Evolutionary conservation across 2,888 invertebrate species (phyloP).

Genomic region (Alentia gelatinosa): DNA sequence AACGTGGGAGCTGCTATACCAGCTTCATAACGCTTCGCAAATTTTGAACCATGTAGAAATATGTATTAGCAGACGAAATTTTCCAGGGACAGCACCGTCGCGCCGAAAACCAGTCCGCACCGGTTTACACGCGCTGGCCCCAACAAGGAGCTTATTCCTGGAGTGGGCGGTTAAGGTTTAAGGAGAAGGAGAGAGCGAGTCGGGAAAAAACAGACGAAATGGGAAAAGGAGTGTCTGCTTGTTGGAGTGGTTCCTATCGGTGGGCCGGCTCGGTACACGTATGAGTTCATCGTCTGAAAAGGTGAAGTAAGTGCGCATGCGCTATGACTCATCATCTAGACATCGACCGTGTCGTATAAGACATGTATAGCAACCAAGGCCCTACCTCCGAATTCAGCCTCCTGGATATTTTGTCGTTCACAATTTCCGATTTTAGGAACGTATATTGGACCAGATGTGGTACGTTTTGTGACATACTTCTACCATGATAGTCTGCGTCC

Average conservation of each 20-base stretch:
- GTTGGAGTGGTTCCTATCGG: background rate
- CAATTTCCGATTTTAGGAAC: no score
- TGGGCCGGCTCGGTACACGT: background rate
- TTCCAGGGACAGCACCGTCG: background rate
- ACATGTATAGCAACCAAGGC: background rate
- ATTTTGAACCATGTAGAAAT: no score
- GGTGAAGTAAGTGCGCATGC: constrained; percentile 20
- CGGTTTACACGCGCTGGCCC: no score
- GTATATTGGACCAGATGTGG: no score
- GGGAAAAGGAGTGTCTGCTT: background rate
- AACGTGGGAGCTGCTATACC: background rate
- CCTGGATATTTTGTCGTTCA: no score
- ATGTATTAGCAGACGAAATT: background rate
- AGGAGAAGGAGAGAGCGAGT: background rate
- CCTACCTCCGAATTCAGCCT: no score
- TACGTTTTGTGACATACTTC: no score
- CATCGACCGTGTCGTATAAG: background rate
- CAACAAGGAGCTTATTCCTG: background rate
- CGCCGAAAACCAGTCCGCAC: background rate
- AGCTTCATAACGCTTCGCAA: no score
- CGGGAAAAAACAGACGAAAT: background rate
- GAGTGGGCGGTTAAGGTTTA: background rate
- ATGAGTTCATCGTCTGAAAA: constrained; percentile 3
- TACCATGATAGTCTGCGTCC: no score
- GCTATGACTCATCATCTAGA: background rate